Evolutionary conservation across 2,797 vertebrate species (phyloP).

Genomic region (Hypotaenidia philippensis): DNA sequence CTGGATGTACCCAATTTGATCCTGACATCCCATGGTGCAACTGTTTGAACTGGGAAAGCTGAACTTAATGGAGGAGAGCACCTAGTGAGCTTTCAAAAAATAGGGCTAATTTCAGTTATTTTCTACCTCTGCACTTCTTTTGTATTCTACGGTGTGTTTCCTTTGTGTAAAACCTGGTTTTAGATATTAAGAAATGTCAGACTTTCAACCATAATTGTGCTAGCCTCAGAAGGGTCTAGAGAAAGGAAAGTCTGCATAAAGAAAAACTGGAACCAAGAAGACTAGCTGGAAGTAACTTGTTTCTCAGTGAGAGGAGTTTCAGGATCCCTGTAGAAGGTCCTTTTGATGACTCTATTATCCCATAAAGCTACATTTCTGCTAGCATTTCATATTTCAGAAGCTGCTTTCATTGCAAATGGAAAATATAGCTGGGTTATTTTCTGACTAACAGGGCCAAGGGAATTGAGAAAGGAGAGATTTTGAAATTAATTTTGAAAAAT

Average conservation of each 20-base stretch:
- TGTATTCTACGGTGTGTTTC: neutral
- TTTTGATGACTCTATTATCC: neutral
- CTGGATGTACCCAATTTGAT: neutral
- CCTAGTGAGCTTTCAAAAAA: neutral
- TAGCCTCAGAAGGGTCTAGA: neutral
- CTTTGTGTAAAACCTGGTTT: neutral
- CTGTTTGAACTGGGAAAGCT: neutral
- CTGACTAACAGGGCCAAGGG: neutral
- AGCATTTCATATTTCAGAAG: neutral
- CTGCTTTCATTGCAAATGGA: neutral
- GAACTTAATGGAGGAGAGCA: neutral
- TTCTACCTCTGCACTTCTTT: neutral
- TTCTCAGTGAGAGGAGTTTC: neutral
- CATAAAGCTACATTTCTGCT: neutral
- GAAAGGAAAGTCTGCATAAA: neutral
- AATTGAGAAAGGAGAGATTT: neutral
- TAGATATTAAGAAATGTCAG: neutral
- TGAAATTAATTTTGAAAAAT: neutral
- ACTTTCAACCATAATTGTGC: neutral
- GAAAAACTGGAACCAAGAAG: neutral
- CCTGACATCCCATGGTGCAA: fast-evolving
- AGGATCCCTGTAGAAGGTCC: neutral
- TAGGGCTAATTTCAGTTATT: neutral
- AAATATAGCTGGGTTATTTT: neutral
- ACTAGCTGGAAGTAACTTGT: neutral